Evolutionary conservation across 2,113 vertebrate species (phyloP), one percentile per base, ranked within the genome.

Genomic region (Laticauda laticaudata): DNA sequence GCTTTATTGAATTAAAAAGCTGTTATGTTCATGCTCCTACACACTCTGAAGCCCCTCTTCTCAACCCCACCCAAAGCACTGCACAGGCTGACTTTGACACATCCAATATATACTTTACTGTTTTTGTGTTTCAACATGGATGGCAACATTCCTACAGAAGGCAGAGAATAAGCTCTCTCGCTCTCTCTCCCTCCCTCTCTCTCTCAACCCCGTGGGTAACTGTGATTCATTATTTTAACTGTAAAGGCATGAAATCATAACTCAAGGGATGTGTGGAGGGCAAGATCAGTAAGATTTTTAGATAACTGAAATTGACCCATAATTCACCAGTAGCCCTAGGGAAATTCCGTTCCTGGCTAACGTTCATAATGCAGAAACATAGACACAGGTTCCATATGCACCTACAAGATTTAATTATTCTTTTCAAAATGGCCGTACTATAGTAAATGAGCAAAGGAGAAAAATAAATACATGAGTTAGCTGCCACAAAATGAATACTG

Each of bases 241-340:
- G 10, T 48, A 93, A 95, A 93, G 64, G 92, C 39, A 23, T 21
- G 45, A 96, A 86, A 93, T 94, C 95, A 90, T 95, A 95, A 96
- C 88, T 96, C 92, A 96, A 57, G 45, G 94, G 93, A 95, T 89
- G 92, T 56, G 90, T 56, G 90, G n/a, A 93, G 56, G 48, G 91
- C 87, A 95, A 92, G 92, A 87, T 96, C 85, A 0, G 5, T 9
- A 26, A 95, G 86, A 94, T 90, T 95, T 91, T 94, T 61, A 95
- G 90, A 96, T 95, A 94, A 96, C 0, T 91, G 92, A 96, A 94
- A 97, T 29, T 92, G 89, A 96, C 86, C 94, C 92, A 93, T 93
- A 96, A 95, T 93, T 98, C 94, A 96, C 91, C 48, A 88, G 57
- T 23, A 94, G 56, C 94, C 91, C 89, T 3, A 87, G 94, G 75